Evolutionary conservation across 2,113 vertebrate species (phyloP).

Genomic region (Hydrochoerus hydrochaeris): DNA sequence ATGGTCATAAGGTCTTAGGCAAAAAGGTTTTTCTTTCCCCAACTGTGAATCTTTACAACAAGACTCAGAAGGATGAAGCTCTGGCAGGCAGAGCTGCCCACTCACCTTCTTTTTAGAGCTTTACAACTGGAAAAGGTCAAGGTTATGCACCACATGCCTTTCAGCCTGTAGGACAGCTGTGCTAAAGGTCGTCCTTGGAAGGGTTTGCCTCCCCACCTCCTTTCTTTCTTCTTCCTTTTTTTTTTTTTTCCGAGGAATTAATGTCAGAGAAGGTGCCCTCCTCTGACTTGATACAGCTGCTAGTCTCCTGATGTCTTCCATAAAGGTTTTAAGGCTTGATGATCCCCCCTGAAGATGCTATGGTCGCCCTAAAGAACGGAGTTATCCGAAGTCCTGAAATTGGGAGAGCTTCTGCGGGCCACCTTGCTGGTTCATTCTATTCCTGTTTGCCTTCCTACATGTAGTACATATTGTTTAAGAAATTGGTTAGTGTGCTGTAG

Average conservation of each 20-base stretch:
- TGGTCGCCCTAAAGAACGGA: neutral
- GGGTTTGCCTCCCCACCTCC: neutral
- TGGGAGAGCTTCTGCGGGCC: neutral
- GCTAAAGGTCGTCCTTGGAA: conserved; percentile 51
- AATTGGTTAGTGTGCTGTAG: conserved; percentile 27
- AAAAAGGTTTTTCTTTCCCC: neutral
- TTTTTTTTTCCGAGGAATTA: conserved; percentile 49
- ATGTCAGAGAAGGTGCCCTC: conserved; percentile 27
- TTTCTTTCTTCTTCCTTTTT: neutral
- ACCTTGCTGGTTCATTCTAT: neutral
- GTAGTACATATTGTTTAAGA: conserved; percentile 49
- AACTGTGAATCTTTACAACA: neutral
- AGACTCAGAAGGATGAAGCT: neutral
- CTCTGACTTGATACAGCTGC: neutral
- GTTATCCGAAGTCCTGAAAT: neutral
- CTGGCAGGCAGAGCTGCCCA: neutral
- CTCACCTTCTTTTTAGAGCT: neutral
- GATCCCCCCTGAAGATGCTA: neutral
- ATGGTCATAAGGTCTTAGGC: neutral
- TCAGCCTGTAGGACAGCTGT: conserved; percentile 49
- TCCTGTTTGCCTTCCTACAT: neutral
- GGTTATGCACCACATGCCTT: neutral
- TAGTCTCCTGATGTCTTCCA: conserved; percentile 43
- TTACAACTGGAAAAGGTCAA: conserved; percentile 47
- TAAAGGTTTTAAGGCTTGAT: conserved; percentile 34